These are phyloP conservation scores for Scomber colias DNA, from an alignment of 2,113 vertebrate genomes.

Conservation along the genomic window DNA sequence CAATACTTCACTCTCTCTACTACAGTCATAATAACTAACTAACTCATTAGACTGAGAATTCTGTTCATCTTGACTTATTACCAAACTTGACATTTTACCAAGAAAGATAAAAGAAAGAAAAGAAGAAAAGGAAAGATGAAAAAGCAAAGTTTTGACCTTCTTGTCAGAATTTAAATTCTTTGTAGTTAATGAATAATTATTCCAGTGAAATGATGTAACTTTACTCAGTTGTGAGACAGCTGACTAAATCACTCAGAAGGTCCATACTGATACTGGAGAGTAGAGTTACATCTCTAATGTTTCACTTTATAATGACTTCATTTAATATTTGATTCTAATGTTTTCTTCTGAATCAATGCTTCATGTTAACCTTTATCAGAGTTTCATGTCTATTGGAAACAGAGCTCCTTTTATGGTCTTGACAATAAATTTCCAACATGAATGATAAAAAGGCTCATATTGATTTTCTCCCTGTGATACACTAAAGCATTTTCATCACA, in stretches of 20 bases:
- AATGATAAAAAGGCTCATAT: no score
- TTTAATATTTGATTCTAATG: constrained; percentile 7
- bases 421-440: no score
- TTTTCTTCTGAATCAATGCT: background rate
- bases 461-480: no score
- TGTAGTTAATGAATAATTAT: constrained; percentile 2
- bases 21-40: constrained; percentile 16
- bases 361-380: background rate
- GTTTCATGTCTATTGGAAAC: background rate
- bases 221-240: background rate
- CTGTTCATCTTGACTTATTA: constrained; percentile 54
- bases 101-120: background rate
- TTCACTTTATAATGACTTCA: background rate
- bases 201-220: background rate
- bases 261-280: no score
- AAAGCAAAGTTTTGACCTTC: constrained; percentile 36
- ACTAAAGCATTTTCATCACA: no score
- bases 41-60: constrained; percentile 44
- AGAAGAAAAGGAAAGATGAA: background rate
- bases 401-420: no score
- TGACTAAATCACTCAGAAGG: background rate
- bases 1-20: constrained; percentile 7
- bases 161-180: constrained; percentile 1
- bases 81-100: constrained; percentile 59
- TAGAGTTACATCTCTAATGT: no score